Percentiles rank a stretch among this genome's conserved stretches.
phyloP scores from a whole-genome alignment of 2,888 invertebrate species.

The Oasisia sp. region DNA sequence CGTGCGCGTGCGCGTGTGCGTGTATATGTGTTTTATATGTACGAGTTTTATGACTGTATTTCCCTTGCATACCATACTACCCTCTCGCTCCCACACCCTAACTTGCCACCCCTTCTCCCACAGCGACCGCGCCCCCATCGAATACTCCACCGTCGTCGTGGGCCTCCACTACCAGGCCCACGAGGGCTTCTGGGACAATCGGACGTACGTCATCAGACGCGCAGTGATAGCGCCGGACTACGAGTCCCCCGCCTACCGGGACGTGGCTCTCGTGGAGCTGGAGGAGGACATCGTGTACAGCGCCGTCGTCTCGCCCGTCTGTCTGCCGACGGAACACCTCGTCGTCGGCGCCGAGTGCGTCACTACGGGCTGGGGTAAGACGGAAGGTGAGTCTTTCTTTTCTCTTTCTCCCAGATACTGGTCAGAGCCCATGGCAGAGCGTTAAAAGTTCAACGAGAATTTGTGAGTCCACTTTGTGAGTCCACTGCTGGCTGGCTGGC shows the following conservation, averaged over 20 bases:
- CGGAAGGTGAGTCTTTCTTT: constrained; percentile 63
- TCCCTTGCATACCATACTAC: no score
- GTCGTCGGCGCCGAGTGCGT: constrained; percentile 68
- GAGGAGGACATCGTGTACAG: constrained; percentile 73
- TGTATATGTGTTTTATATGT: not conserved
- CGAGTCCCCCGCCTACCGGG: constrained; percentile 64
- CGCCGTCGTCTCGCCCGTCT: constrained; percentile 78
- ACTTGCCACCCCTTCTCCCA: not conserved
- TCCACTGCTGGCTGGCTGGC: no score
- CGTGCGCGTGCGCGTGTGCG: not conserved
- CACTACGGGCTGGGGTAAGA: constrained; percentile 80
- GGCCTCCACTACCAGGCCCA: not conserved
- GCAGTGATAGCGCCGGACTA: not conserved
- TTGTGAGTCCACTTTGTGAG: no score
- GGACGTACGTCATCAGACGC: not conserved
- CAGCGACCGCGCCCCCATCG: not conserved
- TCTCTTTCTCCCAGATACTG: no score
- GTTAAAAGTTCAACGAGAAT: no score
- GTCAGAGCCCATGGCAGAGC: no score
- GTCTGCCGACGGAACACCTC: constrained; percentile 73
- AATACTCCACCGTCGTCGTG: not conserved
- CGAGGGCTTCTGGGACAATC: not conserved
- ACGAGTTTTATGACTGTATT: no score
- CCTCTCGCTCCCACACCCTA: no score
- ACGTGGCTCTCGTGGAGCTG: constrained; percentile 78